Evolutionary conservation across 2,888 invertebrate genomes (phyloP), one percentile per base, ranked within the genome.

Genomic region (Muschampia plurimacula): DNA sequence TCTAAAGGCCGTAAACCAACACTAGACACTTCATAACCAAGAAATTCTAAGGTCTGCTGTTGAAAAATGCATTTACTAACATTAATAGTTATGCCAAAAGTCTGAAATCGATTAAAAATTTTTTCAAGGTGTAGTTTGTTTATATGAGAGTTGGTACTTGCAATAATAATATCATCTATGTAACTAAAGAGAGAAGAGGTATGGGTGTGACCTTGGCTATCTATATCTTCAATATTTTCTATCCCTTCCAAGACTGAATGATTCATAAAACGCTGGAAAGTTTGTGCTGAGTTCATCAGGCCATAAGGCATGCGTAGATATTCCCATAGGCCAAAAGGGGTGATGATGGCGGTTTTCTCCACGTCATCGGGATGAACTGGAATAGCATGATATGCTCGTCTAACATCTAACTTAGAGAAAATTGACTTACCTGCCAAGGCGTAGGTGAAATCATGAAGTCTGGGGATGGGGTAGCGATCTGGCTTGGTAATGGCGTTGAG

Each of bases 81-180:
- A 52, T 75, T 75, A 1, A 76, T 73, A 5, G 69, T 70, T 1
- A 75, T 60, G 8, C 75, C 74, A 15, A 65, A 70, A 3, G 41
- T 15, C 39, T 49, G 44, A 1, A 73, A 64, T 9, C 74, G 49
- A 49, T 68, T 1, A 28, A 75, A 72, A 57, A 75, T 46, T 2
- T 28, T 46, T 7, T 65, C 12, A 12, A 76, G 36, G 55, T 76
- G 70, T 0, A 68, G 7, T 1, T 41, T 4, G 41, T 74, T 73
- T 41, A 44, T 2, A 2, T 68, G 13, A 1, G 44, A 2, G 52
- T 39, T 66, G n/a, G 66, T 36, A 6, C 62, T 60, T 2, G 66
- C 69, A 1, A 76, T 66, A 7, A 74, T 32, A 1, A 69, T 32
- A 52, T 74, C 76, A 6, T 67, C 66, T 8, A 67, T 49, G 39